A percentile compares a stretch with the other conserved stretches of the same genome.
Conservation (phyloP, 2,888 invertebrate genomes). For the Rhaphigaster nebulosa region DNA sequence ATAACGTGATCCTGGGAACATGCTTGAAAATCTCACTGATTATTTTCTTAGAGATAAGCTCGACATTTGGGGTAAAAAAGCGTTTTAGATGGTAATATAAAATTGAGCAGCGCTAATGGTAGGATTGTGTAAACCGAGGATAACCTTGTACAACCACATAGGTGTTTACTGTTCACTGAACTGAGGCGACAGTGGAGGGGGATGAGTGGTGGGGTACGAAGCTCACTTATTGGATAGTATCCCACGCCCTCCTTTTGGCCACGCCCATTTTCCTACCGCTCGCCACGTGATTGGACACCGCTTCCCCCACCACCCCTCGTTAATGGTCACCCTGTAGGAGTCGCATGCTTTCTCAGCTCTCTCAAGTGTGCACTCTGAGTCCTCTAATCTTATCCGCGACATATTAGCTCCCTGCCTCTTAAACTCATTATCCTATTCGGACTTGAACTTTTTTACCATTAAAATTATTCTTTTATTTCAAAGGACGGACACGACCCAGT, state of each 20-base stretch:
- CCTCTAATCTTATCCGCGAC: conserved; percentile 31
- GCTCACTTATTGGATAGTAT: not conserved
- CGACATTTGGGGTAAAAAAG: not conserved
- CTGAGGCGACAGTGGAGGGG: not conserved
- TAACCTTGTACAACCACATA: conserved; percentile 35
- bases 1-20: too few species aligned
- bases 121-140: conserved; percentile 41
- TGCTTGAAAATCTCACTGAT: not conserved
- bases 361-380: not conserved
- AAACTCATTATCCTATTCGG: conserved; percentile 43
- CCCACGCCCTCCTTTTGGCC: not conserved
- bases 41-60: not conserved
- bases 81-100: conserved; percentile 34
- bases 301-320: not conserved
- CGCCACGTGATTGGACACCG: not conserved
- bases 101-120: not conserved
- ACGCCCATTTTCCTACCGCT: not conserved
- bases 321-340: conserved; percentile 35
- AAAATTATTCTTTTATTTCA: conserved; percentile 49
- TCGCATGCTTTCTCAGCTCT: conserved; percentile 39
- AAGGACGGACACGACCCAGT: conserved; percentile 55
- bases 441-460: conserved; percentile 46
- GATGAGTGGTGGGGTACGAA: not conserved
- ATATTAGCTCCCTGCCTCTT: not conserved
- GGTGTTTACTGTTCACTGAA: conserved; percentile 49